These are phyloP conservation scores for Menidia beryllina DNA, from an alignment of 2,113 vertebrate species.

Conservation along the genomic window DNA sequence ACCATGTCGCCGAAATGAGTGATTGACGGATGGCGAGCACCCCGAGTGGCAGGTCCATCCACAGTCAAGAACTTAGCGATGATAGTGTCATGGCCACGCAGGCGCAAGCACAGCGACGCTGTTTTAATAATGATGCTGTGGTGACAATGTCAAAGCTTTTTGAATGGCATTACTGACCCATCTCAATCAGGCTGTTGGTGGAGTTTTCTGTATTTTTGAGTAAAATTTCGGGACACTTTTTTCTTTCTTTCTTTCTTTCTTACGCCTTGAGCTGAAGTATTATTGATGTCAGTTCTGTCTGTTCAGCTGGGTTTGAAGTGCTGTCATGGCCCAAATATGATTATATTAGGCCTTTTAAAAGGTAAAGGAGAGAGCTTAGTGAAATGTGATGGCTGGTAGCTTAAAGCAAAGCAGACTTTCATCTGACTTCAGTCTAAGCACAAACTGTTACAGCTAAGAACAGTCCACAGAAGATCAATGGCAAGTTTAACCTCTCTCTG, in stretches of 20 bases:
- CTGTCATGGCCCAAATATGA: constrained; percentile 65
- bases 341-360: constrained; percentile 52
- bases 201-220: constrained; percentile 50
- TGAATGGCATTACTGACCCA: constrained; percentile 41
- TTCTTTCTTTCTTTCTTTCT: constrained; percentile 25
- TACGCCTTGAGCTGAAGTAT: constrained; percentile 15
- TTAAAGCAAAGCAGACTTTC: constrained; percentile 27
- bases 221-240: constrained; percentile 48
- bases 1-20: constrained; percentile 41
- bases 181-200: constrained; percentile 24
- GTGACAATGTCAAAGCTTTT: constrained; percentile 53
- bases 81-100: constrained; percentile 34
- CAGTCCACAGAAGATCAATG: constrained; percentile 30
- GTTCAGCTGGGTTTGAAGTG: constrained; percentile 60
- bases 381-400: constrained; percentile 28
- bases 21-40: constrained; percentile 67
- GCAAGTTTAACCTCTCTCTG: constrained; percentile 24
- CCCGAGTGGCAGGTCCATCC: constrained; percentile 65
- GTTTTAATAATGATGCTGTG: constrained; percentile 35
- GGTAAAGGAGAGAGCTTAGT: constrained; percentile 23
- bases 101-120: not conserved
- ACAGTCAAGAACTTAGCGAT: constrained; percentile 26
- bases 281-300: constrained; percentile 47
- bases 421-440: not conserved
- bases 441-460: constrained; percentile 1